These are phyloP conservation scores for Astyanax mexicanus DNA, from an alignment of 2,797 vertebrate genomes.

Conservation along the genomic window DNA sequence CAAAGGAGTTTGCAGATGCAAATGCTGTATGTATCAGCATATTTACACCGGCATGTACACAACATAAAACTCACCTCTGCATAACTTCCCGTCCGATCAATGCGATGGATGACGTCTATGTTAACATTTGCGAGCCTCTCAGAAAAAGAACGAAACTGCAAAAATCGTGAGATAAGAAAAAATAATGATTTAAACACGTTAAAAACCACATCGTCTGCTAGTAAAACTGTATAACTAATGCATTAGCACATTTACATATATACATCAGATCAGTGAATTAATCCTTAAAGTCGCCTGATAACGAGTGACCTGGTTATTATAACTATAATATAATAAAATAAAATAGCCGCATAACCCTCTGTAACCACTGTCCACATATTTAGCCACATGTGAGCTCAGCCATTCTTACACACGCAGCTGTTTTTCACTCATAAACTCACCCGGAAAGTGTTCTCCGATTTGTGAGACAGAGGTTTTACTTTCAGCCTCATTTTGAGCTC, in stretches of 20 bases:
- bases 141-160: conserved; percentile 95
- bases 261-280: no score
- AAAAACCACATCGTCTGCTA: not conserved
- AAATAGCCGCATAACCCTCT: no score
- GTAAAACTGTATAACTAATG: not conserved
- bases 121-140: conserved; percentile 95
- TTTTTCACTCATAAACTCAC: conserved; percentile 75
- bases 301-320: no score
- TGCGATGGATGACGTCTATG: conserved; percentile 95
- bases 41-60: no score
- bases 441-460: conserved; percentile 90
- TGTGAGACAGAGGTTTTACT: conserved; percentile 88
- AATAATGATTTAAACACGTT: not conserved
- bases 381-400: not conserved
- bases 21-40: no score
- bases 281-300: no score
- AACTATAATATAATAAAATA: no score
- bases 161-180: not conserved
- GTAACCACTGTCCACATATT: no score
- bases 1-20: no score
- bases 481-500: conserved; percentile 87
- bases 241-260: no score
- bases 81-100: conserved; percentile 90
- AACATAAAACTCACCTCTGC: conserved; percentile 85
- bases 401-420: not conserved